Percentiles rank a stretch among this genome's conserved stretches.
phyloP scores from a whole-genome alignment of 2,797 vertebrate genomes.

The Parambassis ranga region DNA sequence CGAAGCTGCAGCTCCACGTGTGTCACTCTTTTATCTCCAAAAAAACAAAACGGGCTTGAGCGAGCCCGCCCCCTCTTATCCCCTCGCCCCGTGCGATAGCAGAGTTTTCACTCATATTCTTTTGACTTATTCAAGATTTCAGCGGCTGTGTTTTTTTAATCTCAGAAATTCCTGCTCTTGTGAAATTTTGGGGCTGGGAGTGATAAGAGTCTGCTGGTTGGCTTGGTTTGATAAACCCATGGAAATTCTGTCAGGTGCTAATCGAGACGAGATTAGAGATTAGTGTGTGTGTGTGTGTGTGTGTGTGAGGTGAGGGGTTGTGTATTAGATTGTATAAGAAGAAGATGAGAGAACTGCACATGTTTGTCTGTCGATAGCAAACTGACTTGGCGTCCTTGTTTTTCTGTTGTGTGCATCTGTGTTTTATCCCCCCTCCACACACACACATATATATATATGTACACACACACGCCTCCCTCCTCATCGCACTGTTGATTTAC shows the following conservation, averaged over 20 bases:
- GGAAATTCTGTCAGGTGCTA: slow-evolving; percentile 88
- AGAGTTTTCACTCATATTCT: slow-evolving; percentile 74
- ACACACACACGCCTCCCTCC: neutral
- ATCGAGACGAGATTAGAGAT: slow-evolving; percentile 86
- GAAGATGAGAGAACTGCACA: slow-evolving; percentile 53
- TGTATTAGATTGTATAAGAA: slow-evolving; percentile 45
- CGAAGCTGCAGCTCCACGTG: slow-evolving; percentile 14
- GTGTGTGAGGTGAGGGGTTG: slow-evolving; percentile 22
- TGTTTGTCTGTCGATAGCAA: slow-evolving; percentile 29
- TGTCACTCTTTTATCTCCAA: slow-evolving; percentile 46
- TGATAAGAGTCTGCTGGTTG: slow-evolving; percentile 83
- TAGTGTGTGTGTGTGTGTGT: slow-evolving; percentile 41
- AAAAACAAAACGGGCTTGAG: slow-evolving; percentile 19
- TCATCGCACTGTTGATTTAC: slow-evolving; percentile 61
- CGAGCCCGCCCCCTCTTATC: slow-evolving; percentile 63
- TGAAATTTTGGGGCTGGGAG: slow-evolving; percentile 77
- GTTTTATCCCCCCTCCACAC: neutral
- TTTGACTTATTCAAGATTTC: slow-evolving; percentile 80
- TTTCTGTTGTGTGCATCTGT: slow-evolving; percentile 12
- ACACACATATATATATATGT: slow-evolving; percentile 4
- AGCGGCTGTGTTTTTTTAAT: slow-evolving; percentile 76
- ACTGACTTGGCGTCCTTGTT: slow-evolving; percentile 28
- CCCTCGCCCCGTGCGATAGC: slow-evolving; percentile 60
- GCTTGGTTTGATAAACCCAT: slow-evolving; percentile 84
- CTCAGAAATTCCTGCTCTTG: slow-evolving; percentile 84